Conservation (phyloP, 2,888 invertebrate genomes). For the Caenorhabditis zanzibari region DNA sequence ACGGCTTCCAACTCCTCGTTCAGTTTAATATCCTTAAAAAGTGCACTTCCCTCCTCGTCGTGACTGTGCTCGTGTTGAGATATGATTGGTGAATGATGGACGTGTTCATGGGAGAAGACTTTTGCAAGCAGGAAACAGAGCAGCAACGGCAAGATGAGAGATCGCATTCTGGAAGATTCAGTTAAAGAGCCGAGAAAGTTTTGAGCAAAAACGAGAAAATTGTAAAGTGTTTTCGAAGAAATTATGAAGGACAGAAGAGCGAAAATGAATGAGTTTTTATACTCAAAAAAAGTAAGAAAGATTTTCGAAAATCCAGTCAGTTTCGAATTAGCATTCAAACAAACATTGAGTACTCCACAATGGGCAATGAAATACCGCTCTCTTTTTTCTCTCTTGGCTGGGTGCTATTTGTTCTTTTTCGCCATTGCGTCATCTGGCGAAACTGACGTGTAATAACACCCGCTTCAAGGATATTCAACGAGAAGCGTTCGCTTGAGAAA, state of each 20-base stretch:
- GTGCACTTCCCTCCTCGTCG: slow-evolving; percentile 23
- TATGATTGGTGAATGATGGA: neutral
- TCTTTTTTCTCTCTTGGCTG: slow-evolving; percentile 8
- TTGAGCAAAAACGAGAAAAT: neutral
- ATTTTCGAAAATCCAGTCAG: slow-evolving; percentile 2
- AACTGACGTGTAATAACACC: slow-evolving; percentile 57
- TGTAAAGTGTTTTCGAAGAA: neutral
- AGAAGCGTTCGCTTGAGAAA: slow-evolving; percentile 25
- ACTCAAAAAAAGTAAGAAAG: neutral
- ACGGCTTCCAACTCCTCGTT: slow-evolving; percentile 32
- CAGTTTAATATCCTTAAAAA: slow-evolving; percentile 13
- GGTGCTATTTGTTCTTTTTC: slow-evolving; percentile 34
- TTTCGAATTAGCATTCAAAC: slow-evolving; percentile 19
- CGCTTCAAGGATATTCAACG: slow-evolving; percentile 4
- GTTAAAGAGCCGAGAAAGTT: neutral
- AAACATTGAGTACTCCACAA: neutral
- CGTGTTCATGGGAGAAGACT: slow-evolving; percentile 18
- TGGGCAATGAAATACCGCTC: slow-evolving; percentile 22
- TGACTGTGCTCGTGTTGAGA: neutral
- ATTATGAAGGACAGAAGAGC: no score
- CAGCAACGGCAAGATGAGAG: neutral
- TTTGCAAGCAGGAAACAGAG: neutral
- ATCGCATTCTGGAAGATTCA: slow-evolving; percentile 25
- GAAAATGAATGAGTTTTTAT: no score
- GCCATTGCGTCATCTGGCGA: slow-evolving; percentile 52